Base-by-base conservation (phyloP, 2,113 vertebrate species). In the Clarias batrachus region DNA sequence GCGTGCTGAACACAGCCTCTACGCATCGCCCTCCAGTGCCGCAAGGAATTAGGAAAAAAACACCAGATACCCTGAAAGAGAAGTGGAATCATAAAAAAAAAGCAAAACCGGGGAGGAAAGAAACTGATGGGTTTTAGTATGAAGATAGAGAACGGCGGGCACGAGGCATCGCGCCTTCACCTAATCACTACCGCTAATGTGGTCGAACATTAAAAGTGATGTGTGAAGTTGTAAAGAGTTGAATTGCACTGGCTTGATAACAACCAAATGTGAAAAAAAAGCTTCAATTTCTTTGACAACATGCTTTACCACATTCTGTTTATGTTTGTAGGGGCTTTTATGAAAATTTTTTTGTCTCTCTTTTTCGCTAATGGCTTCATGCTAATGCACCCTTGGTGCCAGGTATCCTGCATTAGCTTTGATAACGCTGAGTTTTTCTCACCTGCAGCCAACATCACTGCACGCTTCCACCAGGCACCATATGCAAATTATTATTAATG, bases 401-500 rank as follows among this genome's bases (percentile, higher is more conserved):
- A 92, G 91, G 91, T 90, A 89, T 91, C 89, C 89, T 92, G 90
- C 89, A 92, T 93, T 92, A 92, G 89, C 91, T 94, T 92, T 93
- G 93, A 95, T 94, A 92, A 63, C 89, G 92, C 91, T 87, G 91
- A 85, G 88, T 88, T 88, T 88, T 91, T 91, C 93, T 92, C 90
- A 94, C 93, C 92, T 89, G 93, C 92, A 94, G 93, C 93, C 94
- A 94, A 92, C 93, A 94, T 89, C 91, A 89, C 89, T 88, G 59
- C 91, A 93, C 30, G 93, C 92, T 93, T 94, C 91, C 91, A 92
- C 93, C 91, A 93, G 91, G 92, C 93, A 93, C 93, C 93, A 93
- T 94, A 93, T 95, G 93, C 93, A 92, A 93, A 94, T 94, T 94
- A 94, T 94, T 95, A 95, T 94, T 95, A 93, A 94, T 93, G 88